A percentile compares a stretch with the other conserved stretches of the same genome.
Conservation (phyloP, 2,797 vertebrate species). For the Muscicapa comitata region DNA sequence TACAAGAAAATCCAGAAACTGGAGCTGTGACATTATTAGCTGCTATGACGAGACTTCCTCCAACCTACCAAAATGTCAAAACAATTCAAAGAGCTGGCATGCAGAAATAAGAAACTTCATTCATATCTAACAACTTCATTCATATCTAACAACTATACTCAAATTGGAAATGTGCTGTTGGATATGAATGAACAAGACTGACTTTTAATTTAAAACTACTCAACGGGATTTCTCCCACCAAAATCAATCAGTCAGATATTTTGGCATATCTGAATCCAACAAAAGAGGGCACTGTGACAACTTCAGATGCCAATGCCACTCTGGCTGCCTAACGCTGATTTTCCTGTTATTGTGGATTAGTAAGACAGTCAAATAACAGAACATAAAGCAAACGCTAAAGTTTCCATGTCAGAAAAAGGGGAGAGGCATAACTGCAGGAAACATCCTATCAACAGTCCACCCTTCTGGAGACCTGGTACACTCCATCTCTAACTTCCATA, state of each 20-base stretch:
- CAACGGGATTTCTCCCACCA: background rate
- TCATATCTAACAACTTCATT: background rate
- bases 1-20: background rate
- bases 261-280: background rate
- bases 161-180: background rate
- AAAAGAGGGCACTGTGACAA: background rate
- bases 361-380: background rate
- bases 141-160: background rate
- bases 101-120: background rate
- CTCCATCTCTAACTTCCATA: background rate
- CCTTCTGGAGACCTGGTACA: background rate
- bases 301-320: background rate
- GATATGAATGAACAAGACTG: background rate
- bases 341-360: background rate
- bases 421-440: background rate
- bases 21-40: background rate
- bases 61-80: conserved; percentile 1
- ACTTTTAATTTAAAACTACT: background rate
- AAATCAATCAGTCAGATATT: background rate
- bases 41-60: background rate
- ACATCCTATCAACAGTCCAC: background rate
- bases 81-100: background rate
- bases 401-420: background rate
- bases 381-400: background rate
- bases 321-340: background rate